These are phyloP conservation scores for Dichetophora obliterata DNA, from an alignment of 2,888 invertebrate species.

Conservation along the genomic window DNA sequence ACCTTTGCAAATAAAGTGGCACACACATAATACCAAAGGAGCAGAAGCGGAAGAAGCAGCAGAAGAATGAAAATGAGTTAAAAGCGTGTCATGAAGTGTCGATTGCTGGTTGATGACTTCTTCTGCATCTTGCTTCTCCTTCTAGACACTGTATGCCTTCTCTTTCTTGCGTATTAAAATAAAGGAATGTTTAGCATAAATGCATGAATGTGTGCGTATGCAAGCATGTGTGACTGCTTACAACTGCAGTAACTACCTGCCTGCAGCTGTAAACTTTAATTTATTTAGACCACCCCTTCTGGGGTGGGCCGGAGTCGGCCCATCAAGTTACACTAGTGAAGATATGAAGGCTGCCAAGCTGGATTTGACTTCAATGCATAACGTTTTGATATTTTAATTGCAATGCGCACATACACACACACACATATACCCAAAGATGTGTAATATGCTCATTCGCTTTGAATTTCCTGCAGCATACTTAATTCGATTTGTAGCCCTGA, in stretches of 20 bases:
- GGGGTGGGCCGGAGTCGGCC: not conserved
- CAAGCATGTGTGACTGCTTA: constrained; percentile 3
- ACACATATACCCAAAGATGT: constrained; percentile 6
- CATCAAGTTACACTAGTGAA: not conserved
- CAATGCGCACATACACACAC: constrained; percentile 9
- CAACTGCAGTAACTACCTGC: not conserved
- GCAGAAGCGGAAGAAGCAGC: not conserved
- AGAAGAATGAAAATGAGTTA: constrained; percentile 40
- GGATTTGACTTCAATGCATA: constrained; percentile 11
- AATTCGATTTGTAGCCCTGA: constrained; percentile 32
- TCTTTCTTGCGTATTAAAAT: not conserved
- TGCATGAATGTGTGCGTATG: not conserved
- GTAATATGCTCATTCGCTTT: constrained; percentile 24
- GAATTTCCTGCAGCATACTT: constrained; percentile 31
- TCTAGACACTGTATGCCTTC: not conserved
- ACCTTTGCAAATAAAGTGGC: constrained; percentile 22
- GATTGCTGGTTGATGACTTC: constrained; percentile 35
- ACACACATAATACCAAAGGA: not conserved
- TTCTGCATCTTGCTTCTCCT: not conserved
- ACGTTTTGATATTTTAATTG: constrained; percentile 42
- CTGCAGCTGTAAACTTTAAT: not conserved
- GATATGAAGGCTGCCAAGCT: not conserved
- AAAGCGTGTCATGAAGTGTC: constrained; percentile 42
- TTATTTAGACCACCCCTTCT: not conserved
- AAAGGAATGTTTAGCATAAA: not conserved